phyloP scores from a whole-genome alignment of 2,888 invertebrate species.

The Pterostichus niger region DNA sequence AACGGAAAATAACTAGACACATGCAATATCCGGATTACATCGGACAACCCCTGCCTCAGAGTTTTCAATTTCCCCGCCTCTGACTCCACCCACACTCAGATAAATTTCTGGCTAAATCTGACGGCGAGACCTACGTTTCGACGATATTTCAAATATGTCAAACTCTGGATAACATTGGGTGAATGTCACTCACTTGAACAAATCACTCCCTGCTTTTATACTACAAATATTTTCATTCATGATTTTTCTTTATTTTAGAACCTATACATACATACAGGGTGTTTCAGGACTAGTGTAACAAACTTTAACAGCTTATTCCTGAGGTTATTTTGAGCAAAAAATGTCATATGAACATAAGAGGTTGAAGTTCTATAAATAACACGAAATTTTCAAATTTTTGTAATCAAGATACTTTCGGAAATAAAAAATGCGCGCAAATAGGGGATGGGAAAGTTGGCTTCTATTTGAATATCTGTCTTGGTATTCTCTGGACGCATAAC shows the following conservation, averaged over 20 bases:
- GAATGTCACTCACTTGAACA: conserved; percentile 27
- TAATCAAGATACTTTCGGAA: no score
- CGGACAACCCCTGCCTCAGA: neutral
- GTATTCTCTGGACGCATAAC: no score
- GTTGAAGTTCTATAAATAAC: no score
- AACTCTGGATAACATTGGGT: conserved; percentile 2
- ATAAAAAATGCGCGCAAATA: no score
- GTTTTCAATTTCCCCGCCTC: conserved; percentile 39
- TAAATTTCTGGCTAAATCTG: conserved; percentile 8
- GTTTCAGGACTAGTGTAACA: no score
- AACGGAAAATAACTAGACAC: conserved; percentile 59
- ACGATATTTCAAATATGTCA: conserved; percentile 42
- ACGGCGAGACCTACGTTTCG: neutral
- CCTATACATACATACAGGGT: no score
- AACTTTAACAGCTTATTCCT: no score
- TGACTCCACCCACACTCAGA: neutral
- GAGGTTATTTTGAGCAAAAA: no score
- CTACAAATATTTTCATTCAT: conserved; percentile 14
- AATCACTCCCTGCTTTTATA: conserved; percentile 14
- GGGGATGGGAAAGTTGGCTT: no score
- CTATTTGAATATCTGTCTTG: no score
- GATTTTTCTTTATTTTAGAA: neutral
- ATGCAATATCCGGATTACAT: conserved; percentile 59
- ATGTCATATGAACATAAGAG: no score
- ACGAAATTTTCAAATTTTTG: no score